Percentiles rank a stretch among this genome's conserved stretches.
Evolutionary conservation across 2,113 vertebrate genomes (phyloP).

Genomic region (Labeo rohita): DNA sequence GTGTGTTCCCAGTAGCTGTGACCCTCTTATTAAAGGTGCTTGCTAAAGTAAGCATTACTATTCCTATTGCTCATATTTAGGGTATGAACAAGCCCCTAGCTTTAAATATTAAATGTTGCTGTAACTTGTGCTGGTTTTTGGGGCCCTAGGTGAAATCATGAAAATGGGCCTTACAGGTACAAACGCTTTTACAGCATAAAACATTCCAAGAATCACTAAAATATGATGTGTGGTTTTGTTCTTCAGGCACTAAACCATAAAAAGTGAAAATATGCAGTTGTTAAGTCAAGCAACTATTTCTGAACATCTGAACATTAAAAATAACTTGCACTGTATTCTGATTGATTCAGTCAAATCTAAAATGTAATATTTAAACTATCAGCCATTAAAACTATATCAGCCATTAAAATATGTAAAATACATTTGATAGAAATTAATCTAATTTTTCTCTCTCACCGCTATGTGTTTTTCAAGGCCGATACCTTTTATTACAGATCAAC

Average conservation of each 20-base stretch:
- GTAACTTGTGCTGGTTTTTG: neutral
- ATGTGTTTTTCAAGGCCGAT: no score
- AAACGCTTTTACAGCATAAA: neutral
- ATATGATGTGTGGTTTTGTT: neutral
- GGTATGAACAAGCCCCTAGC: neutral
- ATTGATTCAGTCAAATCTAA: neutral
- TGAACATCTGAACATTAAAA: neutral
- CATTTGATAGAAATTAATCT: no score
- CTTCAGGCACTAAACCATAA: neutral
- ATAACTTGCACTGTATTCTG: neutral
- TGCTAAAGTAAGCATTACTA: neutral
- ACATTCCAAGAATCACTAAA: neutral
- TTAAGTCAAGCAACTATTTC: neutral
- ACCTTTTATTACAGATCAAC: no score
- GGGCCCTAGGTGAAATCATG: neutral
- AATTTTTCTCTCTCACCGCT: no score
- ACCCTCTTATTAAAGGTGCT: neutral
- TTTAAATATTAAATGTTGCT: neutral
- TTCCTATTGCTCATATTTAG: neutral
- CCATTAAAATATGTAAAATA: no score
- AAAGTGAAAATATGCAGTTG: neutral
- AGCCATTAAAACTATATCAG: no score
- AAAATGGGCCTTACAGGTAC: neutral
- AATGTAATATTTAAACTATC: no score
- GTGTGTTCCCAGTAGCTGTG: neutral